Evolutionary conservation across 2,797 vertebrate genomes (phyloP), one percentile per base, ranked within the genome.

Genomic region (Pseudochirops corinnae): DNA sequence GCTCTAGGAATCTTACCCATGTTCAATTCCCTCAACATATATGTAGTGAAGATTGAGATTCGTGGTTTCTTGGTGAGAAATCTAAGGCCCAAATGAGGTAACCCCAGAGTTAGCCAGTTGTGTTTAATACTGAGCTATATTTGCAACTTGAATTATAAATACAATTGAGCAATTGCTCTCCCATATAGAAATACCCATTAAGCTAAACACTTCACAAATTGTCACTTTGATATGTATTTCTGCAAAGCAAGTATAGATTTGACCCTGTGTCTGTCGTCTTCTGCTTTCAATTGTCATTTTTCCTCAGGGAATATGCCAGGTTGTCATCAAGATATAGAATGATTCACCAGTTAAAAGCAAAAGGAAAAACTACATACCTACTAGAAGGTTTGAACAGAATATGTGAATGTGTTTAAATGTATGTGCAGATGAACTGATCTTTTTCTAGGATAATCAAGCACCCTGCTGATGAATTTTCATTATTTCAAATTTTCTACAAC

Each of bases 131-230:
- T 46, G 74, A 87, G 39, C 74, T 87, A 46, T 87, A 87, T 87
- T 87, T 87, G 74, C 74, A 87, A 87, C 39, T 87, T 26, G 9
- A 87, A 87, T 87, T 87, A 87, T 87, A 87, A 87, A 87, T 46
- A 87, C 74, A 87, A 87, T 46, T 87, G 74, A 87, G 39, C 74
- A 46, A 87, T 87, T 87, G 74, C 74, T 50, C 74, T 87, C 74
- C 74, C 74, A 87, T 87, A 87, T 87, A 87, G 74, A 87, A 87
- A 87, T 87, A 87, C 21, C 74, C 74, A 87, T 87, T 46, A 87
- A 87, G 21, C 39, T 87, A 87, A 87, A 87, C 39, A 87, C 74
- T 87, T 87, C 74, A 46, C 74, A 87, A 87, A 87, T 87, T 87
- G 74, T 87, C 39, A 87, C 74, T 87, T 87, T 50, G 39, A 46